These are phyloP conservation scores for Bicyclus anynana DNA, from an alignment of 1,140 invertebrate species.

Conservation along the genomic window DNA sequence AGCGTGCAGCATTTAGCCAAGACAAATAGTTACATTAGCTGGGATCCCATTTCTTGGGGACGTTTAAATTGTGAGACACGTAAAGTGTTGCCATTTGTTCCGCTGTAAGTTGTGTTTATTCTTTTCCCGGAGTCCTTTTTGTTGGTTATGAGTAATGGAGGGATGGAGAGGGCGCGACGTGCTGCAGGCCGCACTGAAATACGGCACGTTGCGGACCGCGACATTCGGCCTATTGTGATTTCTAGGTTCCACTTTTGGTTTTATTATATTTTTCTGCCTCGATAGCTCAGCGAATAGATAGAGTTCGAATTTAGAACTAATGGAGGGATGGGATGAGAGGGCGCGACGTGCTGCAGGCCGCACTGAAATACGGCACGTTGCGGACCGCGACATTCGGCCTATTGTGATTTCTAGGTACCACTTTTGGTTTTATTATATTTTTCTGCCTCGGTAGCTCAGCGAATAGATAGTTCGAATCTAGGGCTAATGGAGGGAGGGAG, in stretches of 20 bases:
- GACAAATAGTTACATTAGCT: constrained; percentile 66
- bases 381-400: constrained; percentile 28
- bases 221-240: constrained; percentile 37
- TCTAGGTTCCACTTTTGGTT: constrained; percentile 15
- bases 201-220: constrained; percentile 36
- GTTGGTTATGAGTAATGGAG: constrained; percentile 61
- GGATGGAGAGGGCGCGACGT: constrained; percentile 43
- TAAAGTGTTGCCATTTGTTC: constrained; percentile 73
- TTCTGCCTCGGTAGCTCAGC: background rate
- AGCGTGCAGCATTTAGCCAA: constrained; percentile 50
- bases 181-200: constrained; percentile 40
- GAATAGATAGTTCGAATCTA: no score
- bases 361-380: constrained; percentile 43
- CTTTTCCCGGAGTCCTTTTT: constrained; percentile 57
- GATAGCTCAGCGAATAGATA: background rate
- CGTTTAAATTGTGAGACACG: constrained; percentile 69
- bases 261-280: background rate
- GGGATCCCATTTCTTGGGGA: constrained; percentile 58
- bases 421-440: background rate
- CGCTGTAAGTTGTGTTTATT: constrained; percentile 65
- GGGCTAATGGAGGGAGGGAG: constrained; percentile 56
- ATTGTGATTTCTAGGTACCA: constrained; percentile 36
- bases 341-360: constrained; percentile 41
- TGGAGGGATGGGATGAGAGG: constrained; percentile 43
- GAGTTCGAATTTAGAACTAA: constrained; percentile 67